Base-by-base conservation (phyloP, 2,888 invertebrate genomes). In the Dryobota labecula region DNA sequence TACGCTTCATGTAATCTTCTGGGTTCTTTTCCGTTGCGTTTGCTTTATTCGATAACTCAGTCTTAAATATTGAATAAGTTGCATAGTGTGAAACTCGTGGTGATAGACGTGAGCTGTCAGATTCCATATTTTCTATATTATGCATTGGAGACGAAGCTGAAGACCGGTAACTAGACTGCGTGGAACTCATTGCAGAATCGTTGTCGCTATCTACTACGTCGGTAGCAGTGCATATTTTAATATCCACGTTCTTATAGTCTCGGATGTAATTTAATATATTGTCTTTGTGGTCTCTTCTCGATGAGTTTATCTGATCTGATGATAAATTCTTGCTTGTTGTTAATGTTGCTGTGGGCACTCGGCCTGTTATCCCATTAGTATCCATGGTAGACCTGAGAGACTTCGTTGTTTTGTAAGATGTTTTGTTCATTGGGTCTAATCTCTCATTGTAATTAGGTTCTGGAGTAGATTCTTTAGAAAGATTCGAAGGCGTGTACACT, bases 121-220 rank as follows among this genome's bases (percentile, higher is more conserved):
- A 96, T 85, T 97, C 96, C n/a, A 96, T 93, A 74, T 96, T 94
- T 77, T 96, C 97, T 67, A 97, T 95, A n/a, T 96, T 97, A 69
- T 97, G 97, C 81, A 98, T 98, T 1, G 98, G 98, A 38, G 98
- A 98, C 81, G 97, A 97, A 75, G 97, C 97, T 79, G 97, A 97
- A 5, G 98, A 98, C 83, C 98, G 97, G 90, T 97, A 97, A 90
- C 98, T 98, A 57, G 98, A 98, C 67, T 98, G 97, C 84, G 98
- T 98, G 61, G 98, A 98, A 90, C 98, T 98, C 90, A 98, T 98
- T 7, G 98, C 98, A 41, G 98, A 98, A 92, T 98, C 98, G 87
- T 98, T 98, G 91, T 98, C 98, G 87, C 98, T 98, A 84, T 98
- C 98, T 83, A 97, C 97, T 86, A 95, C 94, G 88, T 92, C 96